These are phyloP conservation scores for Scolopax bukidnonensis DNA, from an alignment of 2,797 vertebrate genomes.

Conservation along the genomic window DNA sequence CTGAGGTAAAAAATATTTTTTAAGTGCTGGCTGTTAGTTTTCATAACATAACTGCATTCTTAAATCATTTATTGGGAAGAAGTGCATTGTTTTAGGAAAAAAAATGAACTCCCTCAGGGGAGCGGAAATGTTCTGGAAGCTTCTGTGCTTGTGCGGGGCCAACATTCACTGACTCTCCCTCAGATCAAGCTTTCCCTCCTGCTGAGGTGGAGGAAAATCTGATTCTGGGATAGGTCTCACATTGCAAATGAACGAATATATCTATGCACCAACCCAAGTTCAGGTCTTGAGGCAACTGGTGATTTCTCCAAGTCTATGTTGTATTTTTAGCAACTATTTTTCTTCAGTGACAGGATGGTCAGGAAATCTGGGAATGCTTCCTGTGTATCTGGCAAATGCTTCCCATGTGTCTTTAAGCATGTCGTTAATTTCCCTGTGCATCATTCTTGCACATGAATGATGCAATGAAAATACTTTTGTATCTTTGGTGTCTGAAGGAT, in stretches of 20 bases:
- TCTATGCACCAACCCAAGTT: no score
- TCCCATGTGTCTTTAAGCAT: background rate
- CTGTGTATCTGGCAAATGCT: background rate
- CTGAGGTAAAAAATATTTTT: background rate
- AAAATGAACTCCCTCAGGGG: background rate
- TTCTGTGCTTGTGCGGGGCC: rapidly evolving
- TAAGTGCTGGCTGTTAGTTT: background rate
- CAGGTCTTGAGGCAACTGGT: background rate
- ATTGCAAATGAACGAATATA: background rate
- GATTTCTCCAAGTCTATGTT: background rate
- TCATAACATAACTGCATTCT: background rate
- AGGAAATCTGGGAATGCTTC: background rate
- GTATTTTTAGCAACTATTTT: background rate
- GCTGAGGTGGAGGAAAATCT: background rate
- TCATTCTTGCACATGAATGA: background rate
- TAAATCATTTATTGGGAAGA: background rate
- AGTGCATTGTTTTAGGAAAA: background rate
- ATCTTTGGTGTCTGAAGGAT: background rate
- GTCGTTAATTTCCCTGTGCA: background rate
- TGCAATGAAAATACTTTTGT: background rate
- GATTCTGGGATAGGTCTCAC: background rate
- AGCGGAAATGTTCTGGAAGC: background rate
- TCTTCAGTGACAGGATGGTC: rapidly evolving
- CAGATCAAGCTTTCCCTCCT: rapidly evolving
- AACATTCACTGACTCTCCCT: background rate